Percentiles rank a stretch among this genome's conserved stretches.
These are phyloP conservation scores for Poecilobothrus nobilitatus DNA, from an alignment of 2,888 invertebrate species.

Conservation along the genomic window DNA sequence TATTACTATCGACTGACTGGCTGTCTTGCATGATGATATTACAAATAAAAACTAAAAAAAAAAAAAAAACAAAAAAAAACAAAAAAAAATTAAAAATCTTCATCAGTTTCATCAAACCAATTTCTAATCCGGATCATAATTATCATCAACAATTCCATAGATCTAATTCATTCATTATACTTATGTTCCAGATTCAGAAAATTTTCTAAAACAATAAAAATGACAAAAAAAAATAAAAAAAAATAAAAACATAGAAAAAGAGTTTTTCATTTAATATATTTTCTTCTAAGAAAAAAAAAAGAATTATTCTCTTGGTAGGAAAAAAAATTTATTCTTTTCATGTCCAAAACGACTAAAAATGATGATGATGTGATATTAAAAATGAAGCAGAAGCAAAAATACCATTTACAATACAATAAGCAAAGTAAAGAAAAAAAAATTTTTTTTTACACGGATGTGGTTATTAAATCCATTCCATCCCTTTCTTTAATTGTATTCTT, in stretches of 20 bases:
- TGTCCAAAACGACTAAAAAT: conserved; percentile 1
- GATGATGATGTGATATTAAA: conserved; percentile 6
- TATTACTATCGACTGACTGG: neutral
- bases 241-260: neutral
- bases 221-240: neutral
- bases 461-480: conserved; percentile 1
- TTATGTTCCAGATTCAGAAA: neutral
- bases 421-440: neutral
- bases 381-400: neutral
- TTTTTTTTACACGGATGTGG: neutral
- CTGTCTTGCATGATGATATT: neutral
- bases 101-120: neutral
- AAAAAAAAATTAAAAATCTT: neutral
- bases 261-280: too few species aligned
- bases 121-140: neutral
- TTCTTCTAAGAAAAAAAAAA: neutral
- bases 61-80: neutral
- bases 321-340: neutral
- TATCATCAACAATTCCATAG: too few species aligned
- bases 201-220: neutral
- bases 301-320: neutral
- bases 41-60: neutral
- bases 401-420: too few species aligned
- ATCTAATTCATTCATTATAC: too few species aligned
- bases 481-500: neutral